phyloP scores from a whole-genome alignment of 2,797 vertebrate species.

The Pseudochromis fuscus region DNA sequence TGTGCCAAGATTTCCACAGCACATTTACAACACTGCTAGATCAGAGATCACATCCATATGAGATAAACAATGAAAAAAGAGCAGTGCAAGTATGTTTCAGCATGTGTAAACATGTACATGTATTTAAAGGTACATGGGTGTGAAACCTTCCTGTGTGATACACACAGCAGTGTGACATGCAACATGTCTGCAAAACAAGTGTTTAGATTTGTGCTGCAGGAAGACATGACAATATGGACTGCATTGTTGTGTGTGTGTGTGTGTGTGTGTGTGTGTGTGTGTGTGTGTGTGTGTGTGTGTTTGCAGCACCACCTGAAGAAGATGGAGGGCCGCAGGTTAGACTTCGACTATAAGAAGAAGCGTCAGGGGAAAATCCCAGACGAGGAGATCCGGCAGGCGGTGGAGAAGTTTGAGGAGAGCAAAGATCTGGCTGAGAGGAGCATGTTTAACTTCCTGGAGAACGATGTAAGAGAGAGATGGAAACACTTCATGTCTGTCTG shows the following conservation, averaged over 20 bases:
- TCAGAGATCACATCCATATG: no score
- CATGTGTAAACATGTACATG: neutral
- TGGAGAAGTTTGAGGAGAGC: conserved; percentile 96
- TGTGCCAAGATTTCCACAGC: neutral
- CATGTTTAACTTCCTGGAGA: conserved; percentile 98
- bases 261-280: neutral
- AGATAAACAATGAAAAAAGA: no score
- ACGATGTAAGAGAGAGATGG: conserved; percentile 91
- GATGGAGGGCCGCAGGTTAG: conserved; percentile 93
- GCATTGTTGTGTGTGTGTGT: neutral
- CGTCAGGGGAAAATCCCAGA: conserved; percentile 92
- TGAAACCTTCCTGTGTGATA: neutral
- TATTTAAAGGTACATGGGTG: neutral
- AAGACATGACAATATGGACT: no score
- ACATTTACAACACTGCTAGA: neutral
- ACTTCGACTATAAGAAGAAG: conserved; percentile 97
- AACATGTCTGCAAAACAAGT: neutral
- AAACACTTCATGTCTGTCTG: no score
- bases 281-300: neutral
- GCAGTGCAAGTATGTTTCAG: no score
- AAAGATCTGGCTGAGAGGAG: conserved; percentile 94
- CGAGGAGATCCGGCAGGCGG: conserved; percentile 92
- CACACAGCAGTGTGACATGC: no score
- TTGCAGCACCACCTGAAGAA: conserved; percentile 94
- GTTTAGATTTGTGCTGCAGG: neutral